These are phyloP conservation scores for Habroteleia sp. DNA, from an alignment of 2,888 invertebrate genomes.

Conservation along the genomic window DNA sequence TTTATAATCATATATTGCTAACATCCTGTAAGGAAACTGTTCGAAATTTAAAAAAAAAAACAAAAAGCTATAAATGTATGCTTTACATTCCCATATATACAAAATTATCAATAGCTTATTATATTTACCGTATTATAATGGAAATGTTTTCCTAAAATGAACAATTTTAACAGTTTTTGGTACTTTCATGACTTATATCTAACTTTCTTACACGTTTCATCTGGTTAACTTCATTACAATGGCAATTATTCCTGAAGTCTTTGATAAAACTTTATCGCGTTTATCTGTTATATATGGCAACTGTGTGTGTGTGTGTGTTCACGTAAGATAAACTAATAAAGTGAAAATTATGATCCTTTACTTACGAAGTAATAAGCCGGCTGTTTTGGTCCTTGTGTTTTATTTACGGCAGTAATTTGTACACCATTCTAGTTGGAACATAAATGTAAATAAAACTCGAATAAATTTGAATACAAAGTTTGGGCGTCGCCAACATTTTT, in stretches of 20 bases:
- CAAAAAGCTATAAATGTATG: no score
- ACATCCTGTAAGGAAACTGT: no score
- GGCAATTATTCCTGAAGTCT: conserved; percentile 39
- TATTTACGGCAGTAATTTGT: conserved; percentile 43
- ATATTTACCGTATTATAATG: no score
- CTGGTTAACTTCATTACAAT: conserved; percentile 26
- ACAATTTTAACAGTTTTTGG: no score
- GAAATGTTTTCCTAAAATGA: no score
- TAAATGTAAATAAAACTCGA: conserved; percentile 46
- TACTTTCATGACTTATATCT: conserved; percentile 5
- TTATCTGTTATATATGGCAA: conserved; percentile 20
- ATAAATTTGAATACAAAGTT: conserved; percentile 46
- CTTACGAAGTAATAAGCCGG: conserved; percentile 43
- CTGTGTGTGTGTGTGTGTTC: no score
- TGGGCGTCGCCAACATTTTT: conserved; percentile 14
- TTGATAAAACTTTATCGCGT: conserved; percentile 46
- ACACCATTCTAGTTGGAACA: conserved; percentile 8
- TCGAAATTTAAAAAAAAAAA: no score
- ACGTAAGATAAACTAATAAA: conserved; percentile 37
- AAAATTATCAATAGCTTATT: no score
- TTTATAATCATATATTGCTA: no score
- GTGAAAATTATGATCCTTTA: conserved; percentile 41
- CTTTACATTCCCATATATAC: no score
- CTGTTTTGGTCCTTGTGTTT: conserved; percentile 28
- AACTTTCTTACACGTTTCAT: conserved; percentile 37